Conservation (phyloP, 2,888 invertebrate species). For the Osmoderma eremita region DNA sequence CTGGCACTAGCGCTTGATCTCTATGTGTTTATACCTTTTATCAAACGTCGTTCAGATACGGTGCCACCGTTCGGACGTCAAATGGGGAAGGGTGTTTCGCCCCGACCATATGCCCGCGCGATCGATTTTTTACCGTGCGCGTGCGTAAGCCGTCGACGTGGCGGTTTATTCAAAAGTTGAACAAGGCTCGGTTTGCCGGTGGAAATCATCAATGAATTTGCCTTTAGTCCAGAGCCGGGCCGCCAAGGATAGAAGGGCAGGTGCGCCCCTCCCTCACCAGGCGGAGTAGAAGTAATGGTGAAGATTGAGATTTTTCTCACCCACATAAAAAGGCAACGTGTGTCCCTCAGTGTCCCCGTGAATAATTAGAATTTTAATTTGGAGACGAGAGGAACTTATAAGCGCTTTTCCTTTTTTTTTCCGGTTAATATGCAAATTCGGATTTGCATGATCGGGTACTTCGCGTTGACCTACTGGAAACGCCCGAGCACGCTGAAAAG, state of each 20-base stretch:
- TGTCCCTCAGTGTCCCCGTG: no score
- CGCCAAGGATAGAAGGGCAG: conserved; percentile 20
- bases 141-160: neutral
- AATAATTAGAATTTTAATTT: conserved; percentile 7
- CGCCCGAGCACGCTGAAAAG: no score
- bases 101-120: conserved; percentile 31
- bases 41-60: conserved; percentile 26
- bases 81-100: conserved; percentile 31
- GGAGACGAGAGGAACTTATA: neutral
- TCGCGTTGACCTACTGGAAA: neutral
- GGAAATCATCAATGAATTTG: conserved; percentile 32
- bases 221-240: no score
- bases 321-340: no score
- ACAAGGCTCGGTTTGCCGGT: neutral
- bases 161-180: conserved; percentile 36
- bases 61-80: conserved; percentile 24
- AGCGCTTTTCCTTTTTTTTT: neutral
- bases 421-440: conserved; percentile 12
- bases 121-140: conserved; percentile 28
- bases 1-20: conserved; percentile 12
- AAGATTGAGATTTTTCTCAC: neutral
- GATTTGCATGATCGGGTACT: conserved; percentile 13
- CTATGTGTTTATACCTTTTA: conserved; percentile 33
- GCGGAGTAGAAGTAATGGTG: conserved; percentile 1
- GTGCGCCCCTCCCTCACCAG: conserved; percentile 2